A percentile compares a stretch with the other conserved stretches of the same genome.
These are phyloP conservation scores for Melieria omissa DNA, from an alignment of 2,888 invertebrate species.

Conservation along the genomic window DNA sequence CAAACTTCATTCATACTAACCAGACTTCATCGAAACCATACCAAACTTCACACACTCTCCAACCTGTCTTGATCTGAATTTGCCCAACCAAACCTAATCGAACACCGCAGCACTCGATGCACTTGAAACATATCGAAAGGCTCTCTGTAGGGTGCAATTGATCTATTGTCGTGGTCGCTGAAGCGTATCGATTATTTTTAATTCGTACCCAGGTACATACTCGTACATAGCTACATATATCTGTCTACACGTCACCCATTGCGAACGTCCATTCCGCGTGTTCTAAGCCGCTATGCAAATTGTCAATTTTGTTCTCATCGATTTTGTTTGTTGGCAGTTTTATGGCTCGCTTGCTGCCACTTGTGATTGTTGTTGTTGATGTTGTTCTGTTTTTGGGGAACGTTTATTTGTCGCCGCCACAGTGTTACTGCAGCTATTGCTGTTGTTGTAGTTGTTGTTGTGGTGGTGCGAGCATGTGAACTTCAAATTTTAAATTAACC, in stretches of 20 bases:
- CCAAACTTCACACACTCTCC: no score
- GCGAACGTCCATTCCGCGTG: background rate
- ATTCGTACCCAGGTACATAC: background rate
- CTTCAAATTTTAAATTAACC: slow-evolving; percentile 39
- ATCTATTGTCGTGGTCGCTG: no score
- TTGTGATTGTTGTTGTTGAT: background rate
- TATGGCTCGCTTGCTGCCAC: background rate
- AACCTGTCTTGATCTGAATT: no score
- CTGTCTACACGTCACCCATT: background rate
- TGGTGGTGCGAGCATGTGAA: slow-evolving; percentile 28
- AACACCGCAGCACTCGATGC: no score
- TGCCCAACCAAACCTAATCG: no score
- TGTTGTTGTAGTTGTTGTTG: background rate
- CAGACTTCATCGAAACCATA: no score
- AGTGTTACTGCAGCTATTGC: slow-evolving; percentile 1
- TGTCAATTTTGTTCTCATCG: slow-evolving; percentile 2
- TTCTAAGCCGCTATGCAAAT: slow-evolving; percentile 12
- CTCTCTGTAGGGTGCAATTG: no score
- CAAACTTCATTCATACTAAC: no score
- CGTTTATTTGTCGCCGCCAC: slow-evolving; percentile 7
- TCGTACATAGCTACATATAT: background rate
- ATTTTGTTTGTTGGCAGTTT: slow-evolving; percentile 1
- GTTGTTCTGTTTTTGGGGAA: background rate
- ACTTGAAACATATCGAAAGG: no score
- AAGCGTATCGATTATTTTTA: no score